Percentiles rank a stretch among this genome's conserved stretches.
phyloP scores from a whole-genome alignment of 2,888 invertebrate genomes.

The Dione juno region DNA sequence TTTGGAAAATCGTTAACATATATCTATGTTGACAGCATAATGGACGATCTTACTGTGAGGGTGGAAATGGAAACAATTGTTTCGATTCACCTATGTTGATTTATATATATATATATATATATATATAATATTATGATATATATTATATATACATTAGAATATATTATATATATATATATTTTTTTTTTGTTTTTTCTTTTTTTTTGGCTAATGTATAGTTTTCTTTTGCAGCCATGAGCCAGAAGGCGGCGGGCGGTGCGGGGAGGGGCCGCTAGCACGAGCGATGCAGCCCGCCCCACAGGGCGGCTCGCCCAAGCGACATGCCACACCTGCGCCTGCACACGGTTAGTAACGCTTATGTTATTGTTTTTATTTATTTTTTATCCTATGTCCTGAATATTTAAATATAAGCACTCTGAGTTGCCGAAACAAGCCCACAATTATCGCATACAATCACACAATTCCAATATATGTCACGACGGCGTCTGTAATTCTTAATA shows the following conservation, averaged over 20 bases:
- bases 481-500: too few relatives aligned
- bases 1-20: conserved; percentile 25
- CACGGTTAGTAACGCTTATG: conserved; percentile 58
- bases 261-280: conserved; percentile 84
- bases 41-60: neutral
- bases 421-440: neutral
- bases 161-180: too few relatives aligned
- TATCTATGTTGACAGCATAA: conserved; percentile 26
- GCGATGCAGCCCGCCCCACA: conserved; percentile 81
- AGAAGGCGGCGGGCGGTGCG: conserved; percentile 85
- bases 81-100: neutral
- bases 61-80: conserved; percentile 7
- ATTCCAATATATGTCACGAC: too few relatives aligned
- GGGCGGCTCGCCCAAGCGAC: conserved; percentile 79
- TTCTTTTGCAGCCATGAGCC: conserved; percentile 86
- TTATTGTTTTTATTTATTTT: neutral
- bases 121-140: too few relatives aligned
- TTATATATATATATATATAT: neutral
- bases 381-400: neutral
- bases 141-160: too few relatives aligned
- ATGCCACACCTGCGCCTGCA: conserved; percentile 61
- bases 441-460: too few relatives aligned
- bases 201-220: neutral
- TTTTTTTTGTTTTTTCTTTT: too few relatives aligned
- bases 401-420: too few relatives aligned